These are phyloP conservation scores for Perizoma affinitatum DNA, from an alignment of 2,888 invertebrate genomes.

Conservation along the genomic window DNA sequence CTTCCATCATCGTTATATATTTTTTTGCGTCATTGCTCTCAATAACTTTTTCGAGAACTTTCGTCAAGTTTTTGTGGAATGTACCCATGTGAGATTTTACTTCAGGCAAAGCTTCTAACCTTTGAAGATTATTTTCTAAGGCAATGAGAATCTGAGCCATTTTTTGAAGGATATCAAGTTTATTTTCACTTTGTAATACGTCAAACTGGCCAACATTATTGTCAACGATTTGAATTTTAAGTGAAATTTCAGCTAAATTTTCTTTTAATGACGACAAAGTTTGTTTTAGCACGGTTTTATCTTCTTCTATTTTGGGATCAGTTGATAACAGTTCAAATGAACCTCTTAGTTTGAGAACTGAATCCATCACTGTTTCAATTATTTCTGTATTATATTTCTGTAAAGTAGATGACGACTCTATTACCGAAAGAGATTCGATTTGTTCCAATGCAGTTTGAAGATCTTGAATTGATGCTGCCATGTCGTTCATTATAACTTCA, in stretches of 20 bases:
- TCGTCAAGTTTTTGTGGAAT: constrained; percentile 81
- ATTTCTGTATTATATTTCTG: constrained; percentile 83
- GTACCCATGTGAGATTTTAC: constrained; percentile 60
- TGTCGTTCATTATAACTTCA: constrained; percentile 70
- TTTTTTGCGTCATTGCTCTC: constrained; percentile 75
- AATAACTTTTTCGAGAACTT: constrained; percentile 83
- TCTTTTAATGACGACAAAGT: constrained; percentile 61
- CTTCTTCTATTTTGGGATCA: constrained; percentile 55
- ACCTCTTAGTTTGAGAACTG: constrained; percentile 85
- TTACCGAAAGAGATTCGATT: constrained; percentile 79
- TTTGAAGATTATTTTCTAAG: constrained; percentile 69
- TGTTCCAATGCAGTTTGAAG: constrained; percentile 76
- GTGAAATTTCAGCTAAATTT: constrained; percentile 65
- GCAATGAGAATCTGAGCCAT: constrained; percentile 76
- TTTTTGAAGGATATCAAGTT: constrained; percentile 70
- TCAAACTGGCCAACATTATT: constrained; percentile 65
- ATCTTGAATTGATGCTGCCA: constrained; percentile 78
- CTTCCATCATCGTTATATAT: constrained; percentile 68
- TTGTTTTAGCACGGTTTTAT: constrained; percentile 58
- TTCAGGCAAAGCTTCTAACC: constrained; percentile 56
- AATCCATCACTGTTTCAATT: constrained; percentile 86
- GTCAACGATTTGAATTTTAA: constrained; percentile 61
- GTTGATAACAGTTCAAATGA: constrained; percentile 79
- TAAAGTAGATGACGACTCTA: constrained; percentile 70
- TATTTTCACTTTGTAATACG: constrained; percentile 72